Conservation (phyloP, 1,140 invertebrate genomes). For the Physella acuta region DNA sequence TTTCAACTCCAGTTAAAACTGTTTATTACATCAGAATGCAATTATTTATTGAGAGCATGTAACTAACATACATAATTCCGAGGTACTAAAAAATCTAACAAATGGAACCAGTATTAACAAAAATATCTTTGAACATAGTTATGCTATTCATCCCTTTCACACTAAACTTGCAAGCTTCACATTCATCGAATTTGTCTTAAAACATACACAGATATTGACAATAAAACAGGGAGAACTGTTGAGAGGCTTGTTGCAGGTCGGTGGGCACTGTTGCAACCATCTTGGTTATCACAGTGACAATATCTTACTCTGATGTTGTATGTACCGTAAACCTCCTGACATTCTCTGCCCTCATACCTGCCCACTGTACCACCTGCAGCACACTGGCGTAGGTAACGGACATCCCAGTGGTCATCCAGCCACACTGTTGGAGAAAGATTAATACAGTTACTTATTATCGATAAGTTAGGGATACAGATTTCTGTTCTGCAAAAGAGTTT, state of each 20-base stretch:
- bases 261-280: slow-evolving; percentile 55
- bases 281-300: slow-evolving; percentile 59
- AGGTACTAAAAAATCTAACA: too few relatives aligned
- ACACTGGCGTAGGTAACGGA: slow-evolving; percentile 58
- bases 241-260: not conserved
- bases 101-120: too few relatives aligned
- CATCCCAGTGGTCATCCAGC: slow-evolving; percentile 54
- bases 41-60: too few relatives aligned
- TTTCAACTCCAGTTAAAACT: too few relatives aligned
- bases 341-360: slow-evolving; percentile 52
- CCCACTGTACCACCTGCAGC: slow-evolving; percentile 53
- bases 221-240: slow-evolving; percentile 16
- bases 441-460: not conserved
- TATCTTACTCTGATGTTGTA: slow-evolving; percentile 54
- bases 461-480: too few relatives aligned
- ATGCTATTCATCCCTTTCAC: too few relatives aligned
- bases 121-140: too few relatives aligned
- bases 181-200: slow-evolving; percentile 9
- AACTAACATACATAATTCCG: too few relatives aligned
- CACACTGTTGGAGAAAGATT: slow-evolving; percentile 48
- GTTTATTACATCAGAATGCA: too few relatives aligned
- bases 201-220: not conserved
- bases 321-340: slow-evolving; percentile 54
- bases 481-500: too few relatives aligned
- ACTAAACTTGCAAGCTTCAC: too few relatives aligned